Base-by-base conservation (phyloP, 1,140 invertebrate genomes). In the Onthophagus taurus region DNA sequence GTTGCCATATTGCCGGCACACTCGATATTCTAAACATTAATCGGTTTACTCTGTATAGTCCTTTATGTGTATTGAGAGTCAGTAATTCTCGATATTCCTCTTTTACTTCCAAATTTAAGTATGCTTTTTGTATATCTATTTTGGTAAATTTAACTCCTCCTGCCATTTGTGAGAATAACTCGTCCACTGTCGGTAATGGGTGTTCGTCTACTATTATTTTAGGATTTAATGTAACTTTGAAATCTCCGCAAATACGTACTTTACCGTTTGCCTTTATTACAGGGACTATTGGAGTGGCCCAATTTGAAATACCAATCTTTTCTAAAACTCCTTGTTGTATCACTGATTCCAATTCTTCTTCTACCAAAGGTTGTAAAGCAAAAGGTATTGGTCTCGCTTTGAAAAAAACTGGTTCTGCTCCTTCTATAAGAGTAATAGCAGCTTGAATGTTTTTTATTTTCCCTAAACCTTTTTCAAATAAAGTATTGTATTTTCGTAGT, bases 191-290 rank as follows among this genome's bases (percentile, higher is more conserved):
- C 5, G 62, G 63, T 2, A 68, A 33, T 11, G 62, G 63, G 44
- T 64, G 52, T 13, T 59, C 51, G 31, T 55, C 50, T 34, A 51
- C 37, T 30, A 48, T 14, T 17, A 65, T 44, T 14, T 47, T 42
- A 33, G 48, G 52, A 49, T 70, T 72, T 8, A 69, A 20, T 3
- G 61, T 66, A 12, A 63, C 43, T 43, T 66, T 64, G 52, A 16
- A 42, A 16, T 42, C 45, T 29, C 37, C 45, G 20, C 37, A 42
- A 13, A 47, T 24, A 20, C 37, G 37, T 12, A 57, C 49, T 1
- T 47, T 23, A 6, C 59, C 60, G 20, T 64, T 52, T 17, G 39
- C 16, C 41, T 60, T 66, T 7, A 50, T 31, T 0, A 64, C 55
- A 0, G 53, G 51, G 31, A 51, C 51, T 2, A 53, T 43, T 8